These are phyloP conservation scores for Lycaena phlaeas DNA, from an alignment of 2,888 invertebrate genomes.

Conservation along the genomic window DNA sequence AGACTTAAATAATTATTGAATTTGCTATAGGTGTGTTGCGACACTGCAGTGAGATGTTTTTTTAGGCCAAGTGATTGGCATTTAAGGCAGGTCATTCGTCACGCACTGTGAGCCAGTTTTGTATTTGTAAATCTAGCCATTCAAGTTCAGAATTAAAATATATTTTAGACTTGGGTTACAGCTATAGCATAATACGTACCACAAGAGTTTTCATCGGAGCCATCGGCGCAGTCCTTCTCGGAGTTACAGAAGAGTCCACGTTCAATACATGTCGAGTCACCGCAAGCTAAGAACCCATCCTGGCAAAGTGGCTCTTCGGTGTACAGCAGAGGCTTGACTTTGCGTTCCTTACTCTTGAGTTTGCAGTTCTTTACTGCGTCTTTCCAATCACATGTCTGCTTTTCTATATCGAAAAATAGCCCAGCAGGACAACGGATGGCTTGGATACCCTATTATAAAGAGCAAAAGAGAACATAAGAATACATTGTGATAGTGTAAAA, in stretches of 20 bases:
- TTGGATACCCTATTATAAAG: conserved; percentile 82
- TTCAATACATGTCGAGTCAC: conserved; percentile 89
- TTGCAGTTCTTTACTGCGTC: conserved; percentile 95
- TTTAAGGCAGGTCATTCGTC: conserved; percentile 47
- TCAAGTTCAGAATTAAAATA: conserved; percentile 35
- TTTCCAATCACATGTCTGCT: conserved; percentile 96
- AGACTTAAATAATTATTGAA: not conserved
- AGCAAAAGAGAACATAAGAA: too few relatives aligned
- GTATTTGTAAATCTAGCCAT: conserved; percentile 27
- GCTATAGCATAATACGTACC: conserved; percentile 73
- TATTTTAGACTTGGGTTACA: not conserved
- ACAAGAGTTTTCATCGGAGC: conserved; percentile 92
- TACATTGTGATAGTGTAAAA: too few relatives aligned
- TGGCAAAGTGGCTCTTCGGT: conserved; percentile 93
- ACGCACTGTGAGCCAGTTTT: conserved; percentile 37
- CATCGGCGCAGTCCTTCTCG: conserved; percentile 89
- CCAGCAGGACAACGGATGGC: conserved; percentile 94
- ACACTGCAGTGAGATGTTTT: conserved; percentile 48
- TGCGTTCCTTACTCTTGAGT: conserved; percentile 89
- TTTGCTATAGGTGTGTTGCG: conserved; percentile 25
- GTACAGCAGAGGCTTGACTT: conserved; percentile 87
- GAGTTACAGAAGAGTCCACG: conserved; percentile 94
- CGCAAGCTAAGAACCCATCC: conserved; percentile 90
- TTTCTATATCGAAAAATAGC: conserved; percentile 93
- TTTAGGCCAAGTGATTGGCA: conserved; percentile 61